These are phyloP conservation scores for Pristiophorus japonicus DNA, from an alignment of 2,113 vertebrate genomes.

Conservation along the genomic window DNA sequence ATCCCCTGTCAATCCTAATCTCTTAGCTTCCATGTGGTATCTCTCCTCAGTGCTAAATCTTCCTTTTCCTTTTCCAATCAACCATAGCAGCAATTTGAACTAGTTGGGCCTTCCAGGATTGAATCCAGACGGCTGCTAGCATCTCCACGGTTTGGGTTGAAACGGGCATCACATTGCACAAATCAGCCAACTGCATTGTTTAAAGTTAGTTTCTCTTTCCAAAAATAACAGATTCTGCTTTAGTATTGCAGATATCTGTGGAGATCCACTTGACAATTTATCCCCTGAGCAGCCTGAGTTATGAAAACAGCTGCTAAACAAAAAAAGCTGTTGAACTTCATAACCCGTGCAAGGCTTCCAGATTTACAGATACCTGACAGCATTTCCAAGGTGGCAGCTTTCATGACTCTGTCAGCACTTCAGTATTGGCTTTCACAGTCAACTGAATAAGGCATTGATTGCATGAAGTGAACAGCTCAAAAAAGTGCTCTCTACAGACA, in stretches of 20 bases:
- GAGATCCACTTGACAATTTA: neutral
- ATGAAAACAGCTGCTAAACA: neutral
- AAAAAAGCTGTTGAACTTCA: neutral
- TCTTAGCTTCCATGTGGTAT: neutral
- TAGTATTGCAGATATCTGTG: neutral
- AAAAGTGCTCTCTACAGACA: too few relatives aligned
- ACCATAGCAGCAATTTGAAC: neutral
- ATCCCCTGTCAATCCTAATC: neutral
- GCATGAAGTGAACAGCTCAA: neutral
- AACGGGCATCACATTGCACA: neutral
- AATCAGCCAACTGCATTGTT: neutral
- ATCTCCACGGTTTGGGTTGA: neutral
- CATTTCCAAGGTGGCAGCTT: neutral
- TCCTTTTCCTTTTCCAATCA: slow-evolving; percentile 9
- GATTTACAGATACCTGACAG: neutral
- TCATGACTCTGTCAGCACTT: neutral
- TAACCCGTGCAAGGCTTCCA: neutral
- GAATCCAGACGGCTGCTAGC: neutral
- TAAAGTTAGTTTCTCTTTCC: neutral
- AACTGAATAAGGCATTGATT: neutral
- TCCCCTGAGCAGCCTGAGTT: neutral
- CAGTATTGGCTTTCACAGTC: neutral
- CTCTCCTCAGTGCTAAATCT: neutral
- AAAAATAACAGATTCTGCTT: slow-evolving; percentile 4
- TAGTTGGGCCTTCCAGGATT: neutral